Base-by-base conservation (phyloP, 2,888 invertebrate genomes). In the Agrochola lychnidis region DNA sequence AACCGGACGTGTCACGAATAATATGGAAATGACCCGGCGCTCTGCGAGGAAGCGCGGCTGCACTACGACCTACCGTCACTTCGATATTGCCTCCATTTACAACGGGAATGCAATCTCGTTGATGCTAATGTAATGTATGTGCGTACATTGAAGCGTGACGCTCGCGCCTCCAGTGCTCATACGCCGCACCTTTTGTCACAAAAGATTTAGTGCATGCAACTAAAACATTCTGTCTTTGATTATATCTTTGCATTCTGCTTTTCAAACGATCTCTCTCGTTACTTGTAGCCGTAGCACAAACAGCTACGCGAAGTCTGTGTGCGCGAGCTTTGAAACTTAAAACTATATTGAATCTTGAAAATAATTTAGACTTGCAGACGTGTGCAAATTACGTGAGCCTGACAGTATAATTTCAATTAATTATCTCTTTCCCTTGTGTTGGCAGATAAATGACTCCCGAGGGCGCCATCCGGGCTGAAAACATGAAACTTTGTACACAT, bases 1-100 rank as follows among this genome's bases (percentile, higher is more conserved):
- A 94, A 92, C 92, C 93, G 95, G 94, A 96, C 96, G 96, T 96
- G 96, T 91, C 90, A 92, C 91, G 96, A 96, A 96, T 96, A 96
- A 95, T 94, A 95, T 96, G 95, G 93, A 95, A 96, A 96, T 95
- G 94, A 93, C 93, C 88, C 88, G 87, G 85, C 88, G 84, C 87
- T 81, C 85, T 82, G 83, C 87, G 91, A 89, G 87, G 88, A 90
- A 90, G 88, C 83, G 79, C 84, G 88, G 83, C 83, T 91, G 90
- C 90, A 90, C 90, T 87, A 87, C 89, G 91, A 90, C 89, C 92
- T 89, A 87, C 87, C 90, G 89, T 89, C 89, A 88, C 90, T 91
- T 90, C 93, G 91, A 94, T 94, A 96, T 94, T 92, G 91, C 92
- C 91, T 92, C 92, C 91, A 94, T 94, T 94, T 93, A 93, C 91